Percentiles rank a stretch among this genome's conserved stretches.
Conservation (phyloP, 2,888 invertebrate genomes). For the Cacoxenus indagator region DNA sequence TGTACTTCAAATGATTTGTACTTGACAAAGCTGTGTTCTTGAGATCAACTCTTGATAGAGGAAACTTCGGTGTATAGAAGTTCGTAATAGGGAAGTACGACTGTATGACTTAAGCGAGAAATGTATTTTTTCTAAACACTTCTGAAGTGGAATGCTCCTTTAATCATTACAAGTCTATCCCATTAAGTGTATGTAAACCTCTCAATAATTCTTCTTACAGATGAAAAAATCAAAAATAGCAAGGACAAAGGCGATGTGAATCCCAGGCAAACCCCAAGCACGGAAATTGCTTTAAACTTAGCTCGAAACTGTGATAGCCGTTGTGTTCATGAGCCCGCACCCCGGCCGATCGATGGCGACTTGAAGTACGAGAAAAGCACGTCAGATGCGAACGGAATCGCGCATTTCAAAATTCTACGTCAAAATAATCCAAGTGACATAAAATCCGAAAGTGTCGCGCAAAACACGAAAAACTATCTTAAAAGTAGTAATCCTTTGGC, state of each 20-base stretch:
- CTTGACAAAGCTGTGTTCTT: too few relatives aligned
- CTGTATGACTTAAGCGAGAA: too few relatives aligned
- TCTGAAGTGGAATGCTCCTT: too few relatives aligned
- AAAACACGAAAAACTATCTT: constrained; percentile 1
- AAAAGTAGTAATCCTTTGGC: constrained; percentile 11
- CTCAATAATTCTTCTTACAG: constrained; percentile 9
- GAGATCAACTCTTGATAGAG: too few relatives aligned
- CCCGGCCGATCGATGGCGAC: background rate
- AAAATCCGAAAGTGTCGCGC: constrained; percentile 16
- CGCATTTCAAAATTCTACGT: constrained; percentile 32
- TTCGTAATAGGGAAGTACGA: too few relatives aligned
- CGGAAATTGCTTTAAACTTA: constrained; percentile 44
- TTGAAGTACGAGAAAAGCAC: background rate
- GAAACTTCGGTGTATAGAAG: too few relatives aligned
- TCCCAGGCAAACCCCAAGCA: background rate
- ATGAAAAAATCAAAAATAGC: constrained; percentile 15
- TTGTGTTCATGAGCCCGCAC: background rate
- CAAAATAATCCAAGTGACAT: constrained; percentile 30
- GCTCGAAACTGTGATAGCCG: constrained; percentile 43
- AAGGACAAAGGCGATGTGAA: background rate
- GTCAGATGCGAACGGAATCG: background rate
- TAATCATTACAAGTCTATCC: too few relatives aligned
- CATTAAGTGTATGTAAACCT: background rate
- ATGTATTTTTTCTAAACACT: too few relatives aligned
- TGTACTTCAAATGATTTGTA: too few relatives aligned